Base-by-base conservation (phyloP, 2,113 vertebrate genomes). In the Ictalurus punctatus region DNA sequence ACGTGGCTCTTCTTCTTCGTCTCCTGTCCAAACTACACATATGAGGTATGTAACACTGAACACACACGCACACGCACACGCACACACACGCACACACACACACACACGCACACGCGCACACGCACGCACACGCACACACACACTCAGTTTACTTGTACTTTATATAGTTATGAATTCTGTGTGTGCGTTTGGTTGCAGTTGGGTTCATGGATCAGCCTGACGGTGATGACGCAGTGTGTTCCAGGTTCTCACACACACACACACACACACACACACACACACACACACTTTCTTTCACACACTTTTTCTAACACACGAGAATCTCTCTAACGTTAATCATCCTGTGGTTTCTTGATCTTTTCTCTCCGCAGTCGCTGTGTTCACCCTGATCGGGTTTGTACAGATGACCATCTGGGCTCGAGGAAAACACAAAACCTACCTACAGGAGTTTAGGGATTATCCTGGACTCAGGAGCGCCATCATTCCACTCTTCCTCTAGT, bases 401-500 rank as follows among this genome's bases (percentile, higher is more conserved):
- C 94, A 95, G 94, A 95, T 95, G 95, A 96, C 95, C 85, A 87
- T 95, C 89, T 95, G 96, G 95, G 94, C 95, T 92, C 95, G 94
- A 90, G 93, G 94, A 88, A 96, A 96, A 91, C 94, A 95, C 88
- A 91, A 92, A 85, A 93, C 94, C 89, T 96, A 96, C 88, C 92
- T 94, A 84, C 93, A 94, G 94, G 95, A 96, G 93, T 97, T 97
- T 92, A 95, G 95, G 93, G 95, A 96, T 92, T 96, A 97, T 92
- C 96, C 95, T 71, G 93, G 92, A 84, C 90, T 95, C 61, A 92
- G 93, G 94, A 92, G 92, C 90, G 89, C 94, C 86, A 94, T 95
- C 91, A 90, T 95, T 94, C 94, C 94, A 80, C 94, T 95, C 87
- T 89, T 94, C 92, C 92, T 96, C 79, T 95, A 93, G 96, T 25